Percentiles rank a stretch among this genome's conserved stretches.
Evolutionary conservation across 2,888 invertebrate species (phyloP).

Genomic region (Aelia acuminata): DNA sequence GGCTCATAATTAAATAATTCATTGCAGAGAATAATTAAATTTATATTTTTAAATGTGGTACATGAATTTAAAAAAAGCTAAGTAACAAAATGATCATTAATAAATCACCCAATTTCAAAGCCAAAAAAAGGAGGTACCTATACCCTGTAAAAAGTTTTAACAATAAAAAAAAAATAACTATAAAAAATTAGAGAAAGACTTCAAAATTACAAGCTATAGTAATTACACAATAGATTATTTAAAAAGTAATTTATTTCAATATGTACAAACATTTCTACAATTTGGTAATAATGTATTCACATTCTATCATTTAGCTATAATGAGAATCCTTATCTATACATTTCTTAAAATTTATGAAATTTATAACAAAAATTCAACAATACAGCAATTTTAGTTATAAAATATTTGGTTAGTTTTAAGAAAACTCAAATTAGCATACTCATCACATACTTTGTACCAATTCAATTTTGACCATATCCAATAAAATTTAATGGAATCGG

Average conservation of each 20-base stretch:
- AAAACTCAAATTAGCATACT: background rate
- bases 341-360: slow-evolving; percentile 52
- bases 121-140: background rate
- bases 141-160: slow-evolving; percentile 40
- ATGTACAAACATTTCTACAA: slow-evolving; percentile 39
- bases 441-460: slow-evolving; percentile 11
- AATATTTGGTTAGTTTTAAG: background rate
- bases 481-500: background rate
- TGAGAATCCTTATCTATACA: slow-evolving; percentile 39
- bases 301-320: slow-evolving; percentile 41
- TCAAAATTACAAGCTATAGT: slow-evolving; percentile 5
- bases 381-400: slow-evolving; percentile 1
- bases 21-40: slow-evolving; percentile 21
- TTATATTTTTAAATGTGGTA: slow-evolving; percentile 22
- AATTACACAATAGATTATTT: background rate
- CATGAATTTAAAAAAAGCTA: slow-evolving; percentile 10
- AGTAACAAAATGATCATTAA: background rate
- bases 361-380: slow-evolving; percentile 55
- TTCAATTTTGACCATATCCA: background rate
- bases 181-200: background rate
- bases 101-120: background rate
- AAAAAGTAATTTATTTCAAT: slow-evolving; percentile 24
- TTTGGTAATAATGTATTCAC: slow-evolving; percentile 1
- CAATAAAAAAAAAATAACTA: slow-evolving; percentile 13
- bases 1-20: background rate